phyloP scores from a whole-genome alignment of 2,113 vertebrate genomes.

The Corythoichthys haematopterus region DNA sequence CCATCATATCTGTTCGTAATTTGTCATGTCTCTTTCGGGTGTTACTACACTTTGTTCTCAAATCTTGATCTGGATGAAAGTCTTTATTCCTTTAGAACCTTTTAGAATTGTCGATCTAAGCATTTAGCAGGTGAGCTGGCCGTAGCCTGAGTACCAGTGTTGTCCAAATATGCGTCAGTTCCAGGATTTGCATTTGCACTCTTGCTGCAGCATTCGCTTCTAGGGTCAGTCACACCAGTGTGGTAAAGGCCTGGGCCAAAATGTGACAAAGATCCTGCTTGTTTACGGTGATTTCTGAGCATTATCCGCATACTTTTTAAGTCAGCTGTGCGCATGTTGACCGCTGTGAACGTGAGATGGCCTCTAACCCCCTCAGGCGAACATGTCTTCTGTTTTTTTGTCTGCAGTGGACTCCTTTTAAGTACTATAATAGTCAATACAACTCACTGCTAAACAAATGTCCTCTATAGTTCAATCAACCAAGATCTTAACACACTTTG shows the following conservation, averaged over 20 bases:
- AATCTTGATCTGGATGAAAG: not conserved
- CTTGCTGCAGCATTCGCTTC: conserved; percentile 32
- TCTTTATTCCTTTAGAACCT: not conserved
- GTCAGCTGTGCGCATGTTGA: conserved; percentile 27
- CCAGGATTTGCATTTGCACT: not conserved
- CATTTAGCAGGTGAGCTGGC: not conserved
- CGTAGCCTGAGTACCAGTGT: not conserved
- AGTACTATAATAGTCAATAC: no score
- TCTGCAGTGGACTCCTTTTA: not conserved
- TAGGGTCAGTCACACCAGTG: conserved; percentile 22
- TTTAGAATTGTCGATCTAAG: not conserved
- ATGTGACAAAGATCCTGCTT: conserved; percentile 38
- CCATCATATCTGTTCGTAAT: conserved; percentile 1
- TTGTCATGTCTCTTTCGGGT: not conserved
- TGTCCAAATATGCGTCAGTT: not conserved
- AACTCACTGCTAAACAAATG: no score
- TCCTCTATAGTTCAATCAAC: not conserved
- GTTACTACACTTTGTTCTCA: not conserved
- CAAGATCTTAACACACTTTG: not conserved
- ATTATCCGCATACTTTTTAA: conserved; percentile 7
- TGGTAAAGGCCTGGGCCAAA: conserved; percentile 16
- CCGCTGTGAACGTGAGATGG: conserved; percentile 6
- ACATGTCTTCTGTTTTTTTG: not conserved
- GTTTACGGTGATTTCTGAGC: conserved; percentile 42
- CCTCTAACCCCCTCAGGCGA: not conserved